phyloP scores from a whole-genome alignment of 2,888 invertebrate species.

The Acronicta alni region DNA sequence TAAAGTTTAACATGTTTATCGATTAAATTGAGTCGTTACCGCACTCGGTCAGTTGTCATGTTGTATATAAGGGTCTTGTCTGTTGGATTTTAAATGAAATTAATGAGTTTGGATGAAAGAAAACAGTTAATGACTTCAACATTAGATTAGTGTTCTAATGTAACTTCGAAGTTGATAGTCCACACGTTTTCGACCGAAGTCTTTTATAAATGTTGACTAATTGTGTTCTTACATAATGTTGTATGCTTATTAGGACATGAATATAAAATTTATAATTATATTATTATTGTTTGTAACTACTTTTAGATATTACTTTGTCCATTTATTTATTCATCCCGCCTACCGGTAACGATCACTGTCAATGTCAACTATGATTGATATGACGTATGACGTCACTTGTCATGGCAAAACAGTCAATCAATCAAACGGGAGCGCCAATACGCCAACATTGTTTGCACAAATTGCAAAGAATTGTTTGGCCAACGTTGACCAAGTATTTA shows the following conservation, averaged over 20 bases:
- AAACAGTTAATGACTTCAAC: no score
- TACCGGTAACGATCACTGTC: constrained; percentile 36
- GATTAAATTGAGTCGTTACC: no score
- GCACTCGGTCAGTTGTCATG: no score
- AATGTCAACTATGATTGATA: constrained; percentile 44
- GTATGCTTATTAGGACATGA: neutral
- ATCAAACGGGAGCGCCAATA: constrained; percentile 21
- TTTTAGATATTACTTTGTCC: constrained; percentile 26
- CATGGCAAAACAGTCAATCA: constrained; percentile 3
- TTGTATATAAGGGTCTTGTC: no score
- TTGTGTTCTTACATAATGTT: neutral
- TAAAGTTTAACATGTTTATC: neutral
- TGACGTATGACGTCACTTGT: constrained; percentile 26
- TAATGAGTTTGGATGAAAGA: no score
- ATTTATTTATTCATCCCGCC: constrained; percentile 34
- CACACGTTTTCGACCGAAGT: neutral
- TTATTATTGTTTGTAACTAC: constrained; percentile 3
- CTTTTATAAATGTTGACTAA: neutral
- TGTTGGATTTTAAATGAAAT: no score
- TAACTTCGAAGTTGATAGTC: no score
- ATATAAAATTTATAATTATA: constrained; percentile 14
- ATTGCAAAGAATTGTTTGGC: neutral
- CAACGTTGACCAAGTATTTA: constrained; percentile 8
- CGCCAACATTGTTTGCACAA: constrained; percentile 5
- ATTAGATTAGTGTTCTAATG: no score